Conservation (phyloP, 2,888 invertebrate species). For the Lasioglossum calceatum region DNA sequence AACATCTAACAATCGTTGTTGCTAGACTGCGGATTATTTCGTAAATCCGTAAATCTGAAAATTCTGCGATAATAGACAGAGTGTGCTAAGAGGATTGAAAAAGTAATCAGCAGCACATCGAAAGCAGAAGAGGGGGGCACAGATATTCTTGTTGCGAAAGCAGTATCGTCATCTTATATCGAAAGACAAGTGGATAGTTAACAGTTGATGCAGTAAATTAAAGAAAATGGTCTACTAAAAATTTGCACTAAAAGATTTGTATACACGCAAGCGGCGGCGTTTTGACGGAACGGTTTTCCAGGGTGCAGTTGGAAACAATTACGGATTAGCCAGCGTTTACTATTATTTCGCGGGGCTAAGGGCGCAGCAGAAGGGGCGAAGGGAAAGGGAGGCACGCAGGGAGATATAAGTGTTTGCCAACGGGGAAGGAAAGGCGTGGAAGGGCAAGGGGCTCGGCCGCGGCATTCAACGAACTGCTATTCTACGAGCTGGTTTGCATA, state of each 20-base stretch:
- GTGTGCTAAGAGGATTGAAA: background rate
- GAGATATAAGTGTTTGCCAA: background rate
- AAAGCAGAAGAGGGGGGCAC: too few species aligned
- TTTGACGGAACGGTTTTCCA: background rate
- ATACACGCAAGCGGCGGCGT: background rate
- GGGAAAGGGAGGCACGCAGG: background rate
- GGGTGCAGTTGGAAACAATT: background rate
- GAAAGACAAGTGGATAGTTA: too few species aligned
- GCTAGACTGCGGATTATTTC: background rate
- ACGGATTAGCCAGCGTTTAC: slow-evolving; percentile 16
- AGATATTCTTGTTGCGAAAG: too few species aligned
- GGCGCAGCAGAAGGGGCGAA: background rate
- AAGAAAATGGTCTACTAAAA: background rate
- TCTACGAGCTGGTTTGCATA: slow-evolving; percentile 67
- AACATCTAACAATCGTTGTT: background rate
- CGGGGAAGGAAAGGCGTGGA: background rate
- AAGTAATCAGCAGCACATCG: background rate
- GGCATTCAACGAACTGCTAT: slow-evolving; percentile 55
- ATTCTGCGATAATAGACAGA: too few species aligned
- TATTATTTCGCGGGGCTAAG: slow-evolving; percentile 10
- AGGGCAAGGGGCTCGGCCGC: slow-evolving; percentile 37
- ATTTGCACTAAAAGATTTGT: background rate
- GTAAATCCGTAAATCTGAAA: background rate
- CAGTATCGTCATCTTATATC: too few species aligned
- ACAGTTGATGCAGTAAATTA: background rate